Percentiles rank a stretch among this genome's conserved stretches.
phyloP scores from a whole-genome alignment of 2,113 vertebrate genomes.

The Gadus macrocephalus region DNA sequence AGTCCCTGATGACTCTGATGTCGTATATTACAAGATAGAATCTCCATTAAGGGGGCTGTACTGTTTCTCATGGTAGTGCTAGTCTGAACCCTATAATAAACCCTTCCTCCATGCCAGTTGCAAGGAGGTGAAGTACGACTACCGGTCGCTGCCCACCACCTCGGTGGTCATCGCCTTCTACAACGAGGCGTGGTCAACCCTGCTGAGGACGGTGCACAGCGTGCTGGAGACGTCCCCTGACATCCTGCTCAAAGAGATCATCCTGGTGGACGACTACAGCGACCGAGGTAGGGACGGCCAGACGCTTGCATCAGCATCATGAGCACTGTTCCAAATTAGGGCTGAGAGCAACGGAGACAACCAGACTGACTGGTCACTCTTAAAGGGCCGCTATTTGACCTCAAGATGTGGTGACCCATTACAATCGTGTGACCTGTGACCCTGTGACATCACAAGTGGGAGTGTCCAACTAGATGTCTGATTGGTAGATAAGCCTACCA shows the following conservation, averaged over 20 bases:
- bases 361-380: no score
- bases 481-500: no score
- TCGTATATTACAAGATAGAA: no score
- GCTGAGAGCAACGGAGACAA: neutral
- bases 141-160: slow-evolving; percentile 80
- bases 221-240: slow-evolving; percentile 95
- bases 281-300: slow-evolving; percentile 77
- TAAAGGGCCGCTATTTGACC: no score
- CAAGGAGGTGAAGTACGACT: slow-evolving; percentile 84
- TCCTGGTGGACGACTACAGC: slow-evolving; percentile 97
- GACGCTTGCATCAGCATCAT: neutral
- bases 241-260: slow-evolving; percentile 86
- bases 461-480: no score
- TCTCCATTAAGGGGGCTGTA: no score
- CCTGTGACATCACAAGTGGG: no score
- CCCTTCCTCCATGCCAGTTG: slow-evolving; percentile 53
- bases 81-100: no score
- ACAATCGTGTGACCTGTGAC: no score
- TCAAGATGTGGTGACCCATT: no score
- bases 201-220: slow-evolving; percentile 93
- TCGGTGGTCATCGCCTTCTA: slow-evolving; percentile 96
- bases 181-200: slow-evolving; percentile 97
- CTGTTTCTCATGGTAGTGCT: no score
- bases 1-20: no score
- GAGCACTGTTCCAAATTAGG: neutral